These are phyloP conservation scores for Stigmatopora argus DNA, from an alignment of 2,113 vertebrate genomes.

Conservation along the genomic window DNA sequence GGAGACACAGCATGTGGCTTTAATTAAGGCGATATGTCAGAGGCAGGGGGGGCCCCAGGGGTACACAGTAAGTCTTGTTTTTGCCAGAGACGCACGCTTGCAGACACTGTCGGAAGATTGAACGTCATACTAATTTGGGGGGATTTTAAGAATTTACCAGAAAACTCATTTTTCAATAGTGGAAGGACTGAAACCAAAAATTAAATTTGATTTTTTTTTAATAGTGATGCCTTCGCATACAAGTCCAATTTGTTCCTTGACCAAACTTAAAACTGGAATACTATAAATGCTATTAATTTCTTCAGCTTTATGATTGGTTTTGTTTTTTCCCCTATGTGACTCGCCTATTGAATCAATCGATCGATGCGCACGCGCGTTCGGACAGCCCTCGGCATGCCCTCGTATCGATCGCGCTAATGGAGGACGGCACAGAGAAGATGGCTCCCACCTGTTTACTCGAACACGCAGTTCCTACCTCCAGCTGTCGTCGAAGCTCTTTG, in stretches of 20 bases:
- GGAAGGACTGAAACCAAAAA: not conserved
- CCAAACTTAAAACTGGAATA: not conserved
- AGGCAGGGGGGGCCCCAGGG: not conserved
- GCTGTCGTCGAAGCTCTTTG: constrained; percentile 78
- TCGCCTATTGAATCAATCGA: not conserved
- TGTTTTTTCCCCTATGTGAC: too few relatives aligned
- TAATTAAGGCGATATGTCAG: constrained; percentile 2
- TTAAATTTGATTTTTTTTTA: not conserved
- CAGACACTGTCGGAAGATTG: not conserved
- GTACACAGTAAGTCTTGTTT: not conserved
- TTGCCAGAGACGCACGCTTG: constrained; percentile 5
- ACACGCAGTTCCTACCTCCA: constrained; percentile 74
- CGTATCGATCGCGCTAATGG: constrained; percentile 36
- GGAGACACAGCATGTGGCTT: constrained; percentile 13
- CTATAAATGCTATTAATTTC: too few relatives aligned
- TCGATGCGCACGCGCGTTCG: constrained; percentile 40
- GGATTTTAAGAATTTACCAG: not conserved
- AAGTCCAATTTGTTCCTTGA: not conserved
- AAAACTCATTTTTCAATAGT: not conserved
- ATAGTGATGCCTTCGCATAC: too few relatives aligned
- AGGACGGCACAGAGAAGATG: constrained; percentile 52
- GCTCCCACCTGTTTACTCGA: constrained; percentile 30
- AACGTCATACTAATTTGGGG: not conserved
- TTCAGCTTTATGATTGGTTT: too few relatives aligned
- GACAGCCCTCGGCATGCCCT: constrained; percentile 19